phyloP scores from a whole-genome alignment of 2,888 invertebrate genomes.

The Ctenicera cuprea region DNA sequence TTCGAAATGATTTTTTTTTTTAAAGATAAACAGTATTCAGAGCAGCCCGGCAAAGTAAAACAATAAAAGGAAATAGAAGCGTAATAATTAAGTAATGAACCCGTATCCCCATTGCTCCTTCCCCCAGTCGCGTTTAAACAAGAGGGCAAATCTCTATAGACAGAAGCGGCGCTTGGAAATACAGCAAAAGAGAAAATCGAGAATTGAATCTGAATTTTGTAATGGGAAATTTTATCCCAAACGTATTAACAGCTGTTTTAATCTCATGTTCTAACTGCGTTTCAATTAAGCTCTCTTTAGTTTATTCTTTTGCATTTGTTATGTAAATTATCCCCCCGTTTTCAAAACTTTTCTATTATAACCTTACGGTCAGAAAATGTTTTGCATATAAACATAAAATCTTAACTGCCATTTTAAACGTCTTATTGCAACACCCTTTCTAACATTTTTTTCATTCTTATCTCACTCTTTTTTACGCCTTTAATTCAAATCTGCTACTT shows the following conservation, averaged over 20 bases:
- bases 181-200: slow-evolving; percentile 30
- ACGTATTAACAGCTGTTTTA: slow-evolving; percentile 8
- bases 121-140: slow-evolving; percentile 39
- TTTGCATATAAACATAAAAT: too few relatives aligned
- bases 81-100: slow-evolving; percentile 51
- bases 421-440: not conserved
- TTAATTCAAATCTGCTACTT: slow-evolving; percentile 40
- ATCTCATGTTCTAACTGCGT: not conserved
- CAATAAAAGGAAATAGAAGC: slow-evolving; percentile 44
- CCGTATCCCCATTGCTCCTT: slow-evolving; percentile 40
- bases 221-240: not conserved
- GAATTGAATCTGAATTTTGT: slow-evolving; percentile 21
- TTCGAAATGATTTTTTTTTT: slow-evolving; percentile 12
- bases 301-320: too few relatives aligned
- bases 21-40: slow-evolving; percentile 38
- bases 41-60: slow-evolving; percentile 30
- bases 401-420: too few relatives aligned
- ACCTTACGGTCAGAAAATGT: too few relatives aligned
- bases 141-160: slow-evolving; percentile 31
- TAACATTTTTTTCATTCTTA: not conserved
- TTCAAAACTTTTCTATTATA: slow-evolving; percentile 1
- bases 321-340: too few relatives aligned
- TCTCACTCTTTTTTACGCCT: slow-evolving; percentile 8
- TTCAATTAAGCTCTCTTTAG: too few relatives aligned
- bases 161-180: slow-evolving; percentile 33